Percentiles rank a stretch among this genome's conserved stretches.
Conservation (phyloP, 1,140 invertebrate genomes). For the Eupeodes corollae region DNA sequence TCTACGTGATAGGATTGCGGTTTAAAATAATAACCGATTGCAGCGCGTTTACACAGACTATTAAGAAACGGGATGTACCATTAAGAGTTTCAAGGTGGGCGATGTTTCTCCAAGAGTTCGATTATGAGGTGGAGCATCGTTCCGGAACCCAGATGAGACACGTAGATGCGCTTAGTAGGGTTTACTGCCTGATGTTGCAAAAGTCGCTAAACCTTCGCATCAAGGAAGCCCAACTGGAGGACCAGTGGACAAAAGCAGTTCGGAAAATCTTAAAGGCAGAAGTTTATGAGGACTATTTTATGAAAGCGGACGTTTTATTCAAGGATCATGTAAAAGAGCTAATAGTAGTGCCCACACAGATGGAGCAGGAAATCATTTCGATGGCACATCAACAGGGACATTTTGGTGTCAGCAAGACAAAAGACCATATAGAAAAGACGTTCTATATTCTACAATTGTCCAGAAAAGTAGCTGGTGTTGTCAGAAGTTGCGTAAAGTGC, state of each 20-base stretch:
- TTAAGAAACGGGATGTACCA: conserved; percentile 5
- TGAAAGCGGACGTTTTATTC: background rate
- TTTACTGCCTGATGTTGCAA: background rate
- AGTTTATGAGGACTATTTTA: background rate
- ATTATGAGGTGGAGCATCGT: background rate
- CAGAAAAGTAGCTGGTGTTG: conserved; percentile 20
- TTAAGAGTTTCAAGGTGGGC: conserved; percentile 5
- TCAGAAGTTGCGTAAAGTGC: conserved; percentile 27
- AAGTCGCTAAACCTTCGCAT: background rate
- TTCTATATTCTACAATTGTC: conserved; percentile 31
- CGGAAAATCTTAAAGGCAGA: background rate
- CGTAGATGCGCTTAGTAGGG: conserved; percentile 18
- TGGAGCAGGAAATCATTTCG: conserved; percentile 14
- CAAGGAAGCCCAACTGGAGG: background rate
- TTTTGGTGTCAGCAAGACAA: conserved; percentile 11
- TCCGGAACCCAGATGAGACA: conserved; percentile 21
- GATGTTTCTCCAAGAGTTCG: background rate
- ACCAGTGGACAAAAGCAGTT: background rate
- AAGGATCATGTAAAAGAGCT: conserved; percentile 4
- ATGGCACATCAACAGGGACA: conserved; percentile 10
- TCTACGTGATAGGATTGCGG: conserved; percentile 35
- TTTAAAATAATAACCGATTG: conserved; percentile 34
- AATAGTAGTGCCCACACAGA: conserved; percentile 12
- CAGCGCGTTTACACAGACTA: conserved; percentile 6
- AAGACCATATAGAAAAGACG: conserved; percentile 25